Evolutionary conservation across 2,888 invertebrate species (phyloP), one percentile per base, ranked within the genome.

Genomic region (Acleris laterana): DNA sequence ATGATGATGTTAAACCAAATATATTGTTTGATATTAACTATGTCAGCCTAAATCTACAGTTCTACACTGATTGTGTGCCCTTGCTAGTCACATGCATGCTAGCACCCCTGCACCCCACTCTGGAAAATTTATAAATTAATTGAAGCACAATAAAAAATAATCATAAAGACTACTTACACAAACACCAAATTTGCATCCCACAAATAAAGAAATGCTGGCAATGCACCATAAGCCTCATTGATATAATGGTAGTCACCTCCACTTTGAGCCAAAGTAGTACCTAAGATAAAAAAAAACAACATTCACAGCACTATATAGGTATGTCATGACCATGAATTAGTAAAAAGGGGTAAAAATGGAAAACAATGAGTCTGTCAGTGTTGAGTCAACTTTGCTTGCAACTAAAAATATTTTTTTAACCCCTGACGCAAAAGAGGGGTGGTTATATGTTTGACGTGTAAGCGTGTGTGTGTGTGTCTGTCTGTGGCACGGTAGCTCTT

Each of bases 211-310:
- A 99, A 99, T 0, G 99, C 97, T 17, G 98, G 98, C 64, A 99
- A 87, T 2, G 96, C 94, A 28, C 99, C 99, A 82, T 96, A 99
- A 1, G 99, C 97, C 87, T 98, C 96, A 78, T 96, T 94, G 71
- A 99, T 98, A 80, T 99, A 99, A 44, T 98, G 98, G 87, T 99
- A 99, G 90, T 99, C 99, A 2, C 99, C 99, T 22, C 99, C 99
- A 68, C 98, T 98, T 81, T 98, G 97, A 4, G 98, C 97, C 80
- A 99, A 96, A 20, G 95, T 94, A 19, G 96, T 96, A 28, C 95
- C 93, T 93, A 46, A n/a, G 69, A 62, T 57, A 38, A 57, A 22
- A 52, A 58, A 19, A 32, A 20, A 44, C 44, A 11, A 7, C 6
- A 60, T 44, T 5, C 44, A 44, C 16, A n/a, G 16, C 16, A 44